Conservation (phyloP, 2,113 vertebrate genomes). For the Gallinago undulata region DNA sequence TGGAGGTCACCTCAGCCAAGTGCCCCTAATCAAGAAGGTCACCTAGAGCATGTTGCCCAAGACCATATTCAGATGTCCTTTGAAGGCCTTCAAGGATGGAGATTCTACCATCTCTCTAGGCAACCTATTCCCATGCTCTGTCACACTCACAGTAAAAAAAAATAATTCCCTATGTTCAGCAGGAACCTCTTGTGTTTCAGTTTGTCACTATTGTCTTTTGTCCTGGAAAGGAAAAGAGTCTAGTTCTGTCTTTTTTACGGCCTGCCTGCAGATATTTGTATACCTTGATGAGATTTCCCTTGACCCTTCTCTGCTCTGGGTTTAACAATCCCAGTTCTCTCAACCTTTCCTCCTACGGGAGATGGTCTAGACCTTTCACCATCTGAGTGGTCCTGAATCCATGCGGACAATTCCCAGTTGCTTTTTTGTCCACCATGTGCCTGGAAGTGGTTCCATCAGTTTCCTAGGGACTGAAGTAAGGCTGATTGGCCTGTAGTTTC, state of each 20-base stretch:
- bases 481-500: background rate
- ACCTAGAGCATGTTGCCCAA: background rate
- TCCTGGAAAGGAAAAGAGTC: background rate
- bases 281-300: background rate
- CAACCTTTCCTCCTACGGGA: background rate
- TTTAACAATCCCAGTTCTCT: background rate
- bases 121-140: background rate
- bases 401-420: background rate
- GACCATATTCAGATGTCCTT: background rate
- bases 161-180: background rate
- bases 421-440: background rate
- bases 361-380: background rate
- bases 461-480: background rate
- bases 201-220: background rate
- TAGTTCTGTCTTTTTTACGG: background rate
- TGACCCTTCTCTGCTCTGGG: background rate
- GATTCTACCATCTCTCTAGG: background rate
- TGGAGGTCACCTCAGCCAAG: background rate
- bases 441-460: background rate
- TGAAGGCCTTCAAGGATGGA: background rate
- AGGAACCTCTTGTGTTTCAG: background rate
- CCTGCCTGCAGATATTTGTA: background rate
- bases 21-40: background rate
- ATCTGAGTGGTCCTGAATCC: background rate
- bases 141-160: background rate